Evolutionary conservation across 2,113 vertebrate species (phyloP).

Genomic region (Alces alces): DNA sequence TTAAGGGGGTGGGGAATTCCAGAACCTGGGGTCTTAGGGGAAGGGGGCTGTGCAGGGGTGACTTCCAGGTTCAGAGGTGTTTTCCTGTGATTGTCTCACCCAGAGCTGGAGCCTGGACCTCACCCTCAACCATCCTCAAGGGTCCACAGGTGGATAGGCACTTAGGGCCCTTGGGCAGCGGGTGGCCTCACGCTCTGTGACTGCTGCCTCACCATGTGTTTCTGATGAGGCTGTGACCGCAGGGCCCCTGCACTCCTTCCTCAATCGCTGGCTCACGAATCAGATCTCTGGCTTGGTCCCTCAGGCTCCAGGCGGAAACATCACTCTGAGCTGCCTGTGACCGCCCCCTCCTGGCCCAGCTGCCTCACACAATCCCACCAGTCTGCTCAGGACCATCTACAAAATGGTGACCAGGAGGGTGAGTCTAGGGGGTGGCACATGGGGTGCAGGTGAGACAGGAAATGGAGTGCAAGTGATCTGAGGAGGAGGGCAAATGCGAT

Average conservation of each 20-base stretch:
- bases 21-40: neutral
- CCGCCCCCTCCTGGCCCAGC: neutral
- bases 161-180: too few species aligned
- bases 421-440: neutral
- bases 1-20: neutral
- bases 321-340: too few species aligned
- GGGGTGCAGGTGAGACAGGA: too few species aligned
- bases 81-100: neutral
- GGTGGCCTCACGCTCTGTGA: neutral
- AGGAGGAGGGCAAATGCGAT: too few species aligned
- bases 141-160: neutral
- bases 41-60: neutral
- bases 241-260: too few species aligned
- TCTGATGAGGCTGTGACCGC: neutral
- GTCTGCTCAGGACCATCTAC: neutral
- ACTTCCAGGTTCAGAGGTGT: neutral
- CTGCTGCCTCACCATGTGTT: neutral
- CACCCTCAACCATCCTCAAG: neutral
- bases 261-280: neutral
- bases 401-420: neutral
- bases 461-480: neutral
- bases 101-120: neutral
- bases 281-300: neutral
- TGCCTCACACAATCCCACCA: accelerated
- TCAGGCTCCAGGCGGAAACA: neutral